Conservation (phyloP, 2,113 vertebrate genomes). For the Centropristis striata region DNA sequence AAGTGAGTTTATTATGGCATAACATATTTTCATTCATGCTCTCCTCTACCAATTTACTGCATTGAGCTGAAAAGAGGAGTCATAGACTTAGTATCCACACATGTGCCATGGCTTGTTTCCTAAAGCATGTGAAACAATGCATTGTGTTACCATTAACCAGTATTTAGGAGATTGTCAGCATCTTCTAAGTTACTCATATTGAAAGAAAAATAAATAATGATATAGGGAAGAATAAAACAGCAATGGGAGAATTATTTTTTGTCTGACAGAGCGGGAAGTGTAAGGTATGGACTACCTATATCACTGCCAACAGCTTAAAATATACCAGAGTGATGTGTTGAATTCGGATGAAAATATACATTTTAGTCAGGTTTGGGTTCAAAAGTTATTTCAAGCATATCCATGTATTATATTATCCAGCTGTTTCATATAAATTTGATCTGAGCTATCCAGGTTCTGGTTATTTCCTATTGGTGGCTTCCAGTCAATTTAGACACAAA, state of each 20-base stretch:
- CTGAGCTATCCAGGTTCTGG: neutral
- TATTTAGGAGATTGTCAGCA: conserved; percentile 16
- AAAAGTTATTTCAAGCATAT: neutral
- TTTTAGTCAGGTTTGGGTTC: neutral
- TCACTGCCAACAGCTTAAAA: neutral
- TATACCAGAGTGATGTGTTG: neutral
- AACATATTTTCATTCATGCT: conserved; percentile 5
- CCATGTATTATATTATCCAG: neutral
- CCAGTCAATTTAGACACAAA: neutral
- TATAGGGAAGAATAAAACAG: neutral
- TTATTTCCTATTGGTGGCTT: neutral
- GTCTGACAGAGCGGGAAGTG: neutral
- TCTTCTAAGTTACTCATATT: neutral
- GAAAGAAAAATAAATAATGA: neutral
- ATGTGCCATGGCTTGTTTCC: conserved; percentile 38
- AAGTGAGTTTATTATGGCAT: conserved; percentile 1
- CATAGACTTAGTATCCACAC: conserved; percentile 38
- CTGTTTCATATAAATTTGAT: neutral
- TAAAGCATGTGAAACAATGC: conserved; percentile 39
- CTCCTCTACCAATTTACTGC: conserved; percentile 6
- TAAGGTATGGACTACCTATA: neutral
- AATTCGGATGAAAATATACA: neutral
- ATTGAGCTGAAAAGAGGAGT: conserved; percentile 45
- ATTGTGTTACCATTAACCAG: conserved; percentile 6
- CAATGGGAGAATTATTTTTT: neutral